Evolutionary conservation across 2,113 vertebrate genomes (phyloP).

Genomic region (Actenoides hombroni): DNA sequence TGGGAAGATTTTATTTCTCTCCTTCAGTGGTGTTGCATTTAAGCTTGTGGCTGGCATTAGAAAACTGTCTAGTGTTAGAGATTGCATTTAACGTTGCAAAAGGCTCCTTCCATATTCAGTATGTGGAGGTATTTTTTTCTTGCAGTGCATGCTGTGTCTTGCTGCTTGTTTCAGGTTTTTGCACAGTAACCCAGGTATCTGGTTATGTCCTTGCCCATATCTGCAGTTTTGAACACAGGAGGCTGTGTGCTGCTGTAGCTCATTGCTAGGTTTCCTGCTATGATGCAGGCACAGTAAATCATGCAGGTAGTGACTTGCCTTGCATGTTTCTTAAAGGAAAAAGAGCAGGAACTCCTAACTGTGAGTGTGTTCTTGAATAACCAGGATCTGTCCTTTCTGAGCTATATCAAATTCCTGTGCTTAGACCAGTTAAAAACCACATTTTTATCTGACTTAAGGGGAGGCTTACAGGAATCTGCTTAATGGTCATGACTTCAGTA

Average conservation of each 20-base stretch:
- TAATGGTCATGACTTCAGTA: not conserved
- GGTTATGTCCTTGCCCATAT: not conserved
- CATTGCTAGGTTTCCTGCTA: conserved; percentile 5
- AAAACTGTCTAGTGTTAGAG: not conserved
- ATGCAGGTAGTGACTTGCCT: conserved; percentile 26
- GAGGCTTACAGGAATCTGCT: not conserved
- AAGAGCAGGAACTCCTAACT: not conserved
- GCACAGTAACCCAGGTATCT: conserved; percentile 9
- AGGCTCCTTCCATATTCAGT: not conserved
- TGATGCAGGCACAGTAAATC: not conserved
- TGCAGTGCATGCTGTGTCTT: conserved; percentile 21
- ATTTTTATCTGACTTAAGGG: not conserved
- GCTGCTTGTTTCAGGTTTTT: conserved; percentile 12
- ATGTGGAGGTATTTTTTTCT: not conserved
- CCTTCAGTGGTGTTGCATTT: not conserved
- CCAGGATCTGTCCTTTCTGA: not conserved
- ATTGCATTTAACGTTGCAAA: not conserved
- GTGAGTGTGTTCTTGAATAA: not conserved
- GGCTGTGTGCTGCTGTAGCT: not conserved
- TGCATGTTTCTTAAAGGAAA: not conserved
- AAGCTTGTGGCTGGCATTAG: not conserved
- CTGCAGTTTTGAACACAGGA: not conserved
- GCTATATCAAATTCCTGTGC: not conserved
- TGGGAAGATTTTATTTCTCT: not conserved
- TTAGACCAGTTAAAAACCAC: not conserved